phyloP scores from a whole-genome alignment of 1,140 invertebrate species.

The Cydia strobilella region DNA sequence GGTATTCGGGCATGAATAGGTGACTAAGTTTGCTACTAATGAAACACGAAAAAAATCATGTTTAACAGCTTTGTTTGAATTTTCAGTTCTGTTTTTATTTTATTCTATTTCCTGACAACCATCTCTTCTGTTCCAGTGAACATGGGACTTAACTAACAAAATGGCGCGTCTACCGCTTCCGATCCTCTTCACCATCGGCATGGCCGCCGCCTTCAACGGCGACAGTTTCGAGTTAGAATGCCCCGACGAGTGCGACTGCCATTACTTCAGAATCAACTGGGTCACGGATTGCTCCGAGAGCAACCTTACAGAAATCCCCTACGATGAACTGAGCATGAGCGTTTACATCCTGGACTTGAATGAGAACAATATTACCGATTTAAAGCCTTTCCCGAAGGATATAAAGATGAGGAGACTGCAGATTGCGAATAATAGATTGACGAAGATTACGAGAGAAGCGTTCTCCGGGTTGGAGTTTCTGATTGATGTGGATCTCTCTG shows the following conservation, averaged over 20 bases:
- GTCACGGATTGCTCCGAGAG: slow-evolving; percentile 88
- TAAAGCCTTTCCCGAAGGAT: slow-evolving; percentile 82
- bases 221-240: slow-evolving; percentile 84
- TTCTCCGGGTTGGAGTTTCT: slow-evolving; percentile 84
- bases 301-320: slow-evolving; percentile 86
- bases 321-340: slow-evolving; percentile 84
- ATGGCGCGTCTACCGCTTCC: slow-evolving; percentile 55
- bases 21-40: no score
- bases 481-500: slow-evolving; percentile 85
- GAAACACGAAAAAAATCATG: no score
- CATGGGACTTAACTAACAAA: slow-evolving; percentile 31
- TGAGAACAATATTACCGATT: slow-evolving; percentile 83
- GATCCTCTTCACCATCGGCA: slow-evolving; percentile 44
- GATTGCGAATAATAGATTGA: slow-evolving; percentile 84
- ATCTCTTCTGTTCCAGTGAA: slow-evolving; percentile 50
- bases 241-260: slow-evolving; percentile 87
- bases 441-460: slow-evolving; percentile 81
- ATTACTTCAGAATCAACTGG: slow-evolving; percentile 89
- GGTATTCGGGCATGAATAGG: no score
- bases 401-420: slow-evolving; percentile 86
- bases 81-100: slow-evolving; percentile 38
- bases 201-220: slow-evolving; percentile 77
- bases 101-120: slow-evolving; percentile 33
- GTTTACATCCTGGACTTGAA: slow-evolving; percentile 87
- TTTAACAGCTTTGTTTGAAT: no score